phyloP scores from a whole-genome alignment of 2,888 invertebrate species.

The Eupithecia dodoneata region DNA sequence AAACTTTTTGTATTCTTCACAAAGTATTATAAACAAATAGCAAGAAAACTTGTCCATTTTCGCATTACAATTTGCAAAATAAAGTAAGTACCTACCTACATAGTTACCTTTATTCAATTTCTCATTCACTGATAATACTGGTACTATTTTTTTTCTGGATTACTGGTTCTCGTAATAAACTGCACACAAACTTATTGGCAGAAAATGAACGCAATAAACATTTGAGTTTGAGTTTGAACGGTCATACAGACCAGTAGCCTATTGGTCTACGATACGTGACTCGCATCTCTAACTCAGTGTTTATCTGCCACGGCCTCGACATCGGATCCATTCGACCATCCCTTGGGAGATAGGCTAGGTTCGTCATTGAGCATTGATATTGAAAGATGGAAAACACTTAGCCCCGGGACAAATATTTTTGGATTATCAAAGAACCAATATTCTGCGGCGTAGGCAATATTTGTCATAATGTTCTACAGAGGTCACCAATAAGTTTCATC shows the following conservation, averaged over 20 bases:
- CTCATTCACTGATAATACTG: background rate
- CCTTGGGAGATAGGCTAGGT: background rate
- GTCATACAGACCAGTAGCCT: conserved; percentile 39
- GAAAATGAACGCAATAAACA: conserved; percentile 6
- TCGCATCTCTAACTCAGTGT: conserved; percentile 47
- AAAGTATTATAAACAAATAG: no score
- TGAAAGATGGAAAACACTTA: no score
- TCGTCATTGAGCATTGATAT: background rate
- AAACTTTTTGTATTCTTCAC: no score
- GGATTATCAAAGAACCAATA: no score
- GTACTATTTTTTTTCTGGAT: no score
- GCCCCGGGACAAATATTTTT: no score
- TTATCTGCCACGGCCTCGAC: conserved; percentile 43
- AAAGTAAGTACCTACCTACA: no score
- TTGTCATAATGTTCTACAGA: no score
- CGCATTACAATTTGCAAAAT: no score
- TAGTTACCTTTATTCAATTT: background rate
- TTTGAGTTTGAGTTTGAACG: conserved; percentile 18
- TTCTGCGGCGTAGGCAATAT: no score
- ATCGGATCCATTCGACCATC: background rate
- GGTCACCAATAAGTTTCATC: no score
- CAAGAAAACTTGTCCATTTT: no score
- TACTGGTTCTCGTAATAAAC: conserved; percentile 36
- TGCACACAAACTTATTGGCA: conserved; percentile 41
- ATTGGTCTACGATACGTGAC: conserved; percentile 50